Base-by-base conservation (phyloP, 1,140 invertebrate genomes). In the Campoletis sonorensis region DNA sequence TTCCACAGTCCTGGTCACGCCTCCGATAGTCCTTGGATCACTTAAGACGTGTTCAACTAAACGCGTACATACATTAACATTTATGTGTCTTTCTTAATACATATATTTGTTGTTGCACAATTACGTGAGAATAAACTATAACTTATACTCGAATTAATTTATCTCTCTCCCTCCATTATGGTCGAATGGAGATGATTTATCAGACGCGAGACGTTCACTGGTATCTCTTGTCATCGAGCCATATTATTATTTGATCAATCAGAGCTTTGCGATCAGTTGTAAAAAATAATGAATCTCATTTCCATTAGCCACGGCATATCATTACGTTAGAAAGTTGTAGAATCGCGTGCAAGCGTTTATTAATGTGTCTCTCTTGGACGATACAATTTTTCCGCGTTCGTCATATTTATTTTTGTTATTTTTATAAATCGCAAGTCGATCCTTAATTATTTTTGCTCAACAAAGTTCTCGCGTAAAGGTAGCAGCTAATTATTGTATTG, bases 1-100 rank as follows among this genome's bases (percentile, higher is more conserved):
- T 78, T 78, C 76, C 37, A 27, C 30, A 78, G 76, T 67, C 76
- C 30, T 58, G 54, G 76, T 78, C 76, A 78, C 76, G 76, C 76
- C 76, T 78, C 61, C 76, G 76, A 78, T 40, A 78, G 76, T 78
- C 61, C 76, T 78, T 78, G 76, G 76, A 51, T 77, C 54, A 77
- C 75, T 77, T 75, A n/a, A 58, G 23, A 27, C 26, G 40, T 73
- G 54, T 58, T 18, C 21, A 58, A 23, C 40, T 4, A 58, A n/a
- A 58, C 1, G 10, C 21, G 13, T 21, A 58, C 54, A 23, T 58
- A n/a, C 16, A 45, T 45, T 13, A 45, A 45, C 8, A 1, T 10
- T 45, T 10, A 11, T 58, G 21, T 58, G 13, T 58, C 0, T 58
- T 13, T 10, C 18, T 58, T 4, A 21, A 58, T 58, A 58, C 10